phyloP scores from a whole-genome alignment of 2,797 vertebrate genomes.

The Emys orbicularis region DNA sequence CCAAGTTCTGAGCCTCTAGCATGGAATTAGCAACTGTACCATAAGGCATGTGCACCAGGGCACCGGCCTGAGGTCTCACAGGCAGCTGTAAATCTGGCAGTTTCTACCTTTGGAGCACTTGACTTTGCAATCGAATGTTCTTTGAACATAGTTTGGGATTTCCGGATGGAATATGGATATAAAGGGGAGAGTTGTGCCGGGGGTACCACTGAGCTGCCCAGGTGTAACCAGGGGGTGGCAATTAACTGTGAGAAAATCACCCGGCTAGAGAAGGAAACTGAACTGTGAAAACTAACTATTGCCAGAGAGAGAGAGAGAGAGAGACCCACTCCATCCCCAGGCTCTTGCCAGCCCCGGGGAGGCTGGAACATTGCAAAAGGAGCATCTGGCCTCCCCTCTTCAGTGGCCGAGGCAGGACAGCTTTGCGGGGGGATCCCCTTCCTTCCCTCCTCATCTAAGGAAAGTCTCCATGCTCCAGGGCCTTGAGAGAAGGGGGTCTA shows the following conservation, averaged over 20 bases:
- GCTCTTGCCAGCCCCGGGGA: neutral
- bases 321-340: neutral
- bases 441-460: neutral
- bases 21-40: neutral
- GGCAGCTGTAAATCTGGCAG: neutral
- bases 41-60: neutral
- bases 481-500: neutral
- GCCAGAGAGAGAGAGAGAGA: neutral
- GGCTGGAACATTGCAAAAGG: neutral
- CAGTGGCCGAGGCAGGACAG: neutral
- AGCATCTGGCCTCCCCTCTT: neutral
- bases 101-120: neutral
- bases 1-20: neutral
- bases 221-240: neutral
- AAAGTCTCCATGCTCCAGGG: neutral
- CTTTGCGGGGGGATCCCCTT: neutral
- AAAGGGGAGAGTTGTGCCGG: neutral
- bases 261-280: neutral
- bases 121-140: neutral
- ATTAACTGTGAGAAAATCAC: neutral
- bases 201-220: neutral
- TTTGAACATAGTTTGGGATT: too few species aligned
- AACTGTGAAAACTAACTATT: neutral
- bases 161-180: neutral
- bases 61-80: too few species aligned